Percentiles rank a stretch among this genome's conserved stretches.
These are phyloP conservation scores for Pterocles gutturalis DNA, from an alignment of 2,113 vertebrate species.

Conservation along the genomic window DNA sequence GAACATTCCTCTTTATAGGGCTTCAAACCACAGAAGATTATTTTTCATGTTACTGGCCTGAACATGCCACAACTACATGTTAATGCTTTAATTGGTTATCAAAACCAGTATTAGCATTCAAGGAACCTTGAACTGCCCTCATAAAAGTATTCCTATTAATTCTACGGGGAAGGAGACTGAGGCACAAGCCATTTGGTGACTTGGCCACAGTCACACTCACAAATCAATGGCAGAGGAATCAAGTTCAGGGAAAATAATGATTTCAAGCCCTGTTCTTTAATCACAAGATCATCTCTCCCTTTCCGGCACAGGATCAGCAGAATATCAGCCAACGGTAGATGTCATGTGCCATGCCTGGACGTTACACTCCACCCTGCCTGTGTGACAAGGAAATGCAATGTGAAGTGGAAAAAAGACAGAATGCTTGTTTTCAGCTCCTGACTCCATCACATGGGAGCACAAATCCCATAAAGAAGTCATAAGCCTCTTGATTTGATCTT, in stretches of 20 bases:
- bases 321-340: neutral
- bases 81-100: neutral
- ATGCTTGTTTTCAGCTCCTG: neutral
- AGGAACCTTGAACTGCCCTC: neutral
- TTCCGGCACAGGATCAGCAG: neutral
- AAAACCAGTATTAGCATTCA: neutral
- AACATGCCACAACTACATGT: neutral
- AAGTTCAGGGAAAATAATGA: neutral
- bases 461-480: neutral
- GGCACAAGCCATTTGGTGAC: neutral
- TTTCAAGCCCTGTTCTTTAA: neutral
- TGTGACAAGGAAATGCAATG: neutral
- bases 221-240: neutral
- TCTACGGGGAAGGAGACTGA: neutral
- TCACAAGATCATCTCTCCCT: neutral
- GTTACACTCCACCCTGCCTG: neutral
- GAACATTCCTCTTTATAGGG: neutral
- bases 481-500: neutral
- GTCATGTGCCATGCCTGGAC: neutral
- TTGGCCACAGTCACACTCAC: neutral
- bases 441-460: neutral
- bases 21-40: neutral
- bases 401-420: neutral
- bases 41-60: neutral
- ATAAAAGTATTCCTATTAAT: neutral